phyloP scores from a whole-genome alignment of 2,113 vertebrate genomes.

The Vireo altiloquus region DNA sequence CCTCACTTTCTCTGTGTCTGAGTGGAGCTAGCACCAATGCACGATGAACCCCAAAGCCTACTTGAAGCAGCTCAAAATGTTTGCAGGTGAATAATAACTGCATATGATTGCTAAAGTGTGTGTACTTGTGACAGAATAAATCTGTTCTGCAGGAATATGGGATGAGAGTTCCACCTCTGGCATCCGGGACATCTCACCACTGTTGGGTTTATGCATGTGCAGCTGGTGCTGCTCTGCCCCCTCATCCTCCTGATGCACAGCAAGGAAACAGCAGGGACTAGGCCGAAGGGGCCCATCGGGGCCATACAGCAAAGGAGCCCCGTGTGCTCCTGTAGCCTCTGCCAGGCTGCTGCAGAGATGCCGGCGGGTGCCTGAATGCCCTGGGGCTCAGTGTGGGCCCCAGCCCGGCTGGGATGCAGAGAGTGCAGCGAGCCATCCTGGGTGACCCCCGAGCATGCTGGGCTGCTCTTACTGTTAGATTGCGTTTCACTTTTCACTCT shows the following conservation, averaged over 20 bases:
- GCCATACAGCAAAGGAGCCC: background rate
- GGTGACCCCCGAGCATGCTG: background rate
- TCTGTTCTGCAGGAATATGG: background rate
- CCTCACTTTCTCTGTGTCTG: background rate
- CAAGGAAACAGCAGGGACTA: background rate
- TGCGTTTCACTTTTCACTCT: background rate
- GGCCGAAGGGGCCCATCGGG: accelerated
- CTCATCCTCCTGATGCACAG: background rate
- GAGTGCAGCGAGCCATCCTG: background rate
- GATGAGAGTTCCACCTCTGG: background rate
- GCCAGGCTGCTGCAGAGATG: background rate
- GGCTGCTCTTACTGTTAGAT: background rate
- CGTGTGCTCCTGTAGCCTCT: background rate
- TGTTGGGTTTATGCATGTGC: background rate
- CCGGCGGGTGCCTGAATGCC: accelerated
- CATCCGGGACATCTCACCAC: accelerated
- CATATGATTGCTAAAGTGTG: background rate
- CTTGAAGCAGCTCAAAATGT: background rate
- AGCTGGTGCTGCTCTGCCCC: background rate
- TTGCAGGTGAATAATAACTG: background rate
- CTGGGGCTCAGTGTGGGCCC: accelerated
- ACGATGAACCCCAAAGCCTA: background rate
- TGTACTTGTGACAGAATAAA: background rate
- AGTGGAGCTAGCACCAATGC: background rate
- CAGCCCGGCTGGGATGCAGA: background rate